Evolutionary conservation across 2,797 vertebrate species (phyloP), one percentile per base, ranked within the genome.

Genomic region (Diplodus puntazzo): DNA sequence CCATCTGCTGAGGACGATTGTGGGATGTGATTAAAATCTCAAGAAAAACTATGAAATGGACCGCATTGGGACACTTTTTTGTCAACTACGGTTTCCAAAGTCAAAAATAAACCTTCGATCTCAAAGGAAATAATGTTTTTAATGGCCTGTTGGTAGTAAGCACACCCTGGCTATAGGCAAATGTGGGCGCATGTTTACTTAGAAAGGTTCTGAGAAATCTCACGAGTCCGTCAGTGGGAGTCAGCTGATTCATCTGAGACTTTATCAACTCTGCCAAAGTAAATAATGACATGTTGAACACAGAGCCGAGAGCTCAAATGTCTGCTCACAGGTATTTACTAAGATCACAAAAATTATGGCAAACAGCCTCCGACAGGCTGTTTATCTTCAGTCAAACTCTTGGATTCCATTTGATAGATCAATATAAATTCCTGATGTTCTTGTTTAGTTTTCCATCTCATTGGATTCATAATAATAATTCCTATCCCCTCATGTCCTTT

Each of bases 191-290:
- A 23, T 59, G 14, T 75, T 67, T 34, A 64, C 48, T 63, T 82
- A 6, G 77, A 69, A 67, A 77, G 57, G 39, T 48, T 48, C 11
- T 61, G 58, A 75, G 72, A 69, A 74, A 75, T 71, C 55, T 67
- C 50, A 49, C 63, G 45, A 67, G 54, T 48, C 16, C 58, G 73
- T 79, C 62, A 72, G 73, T 68, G 66, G 77, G 84, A 82, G 69
- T 30, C 25, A 60, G 27, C 76, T 73, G 81, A 85, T 77, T 82
- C 70, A 81, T 64, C 50, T n/a, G 60, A 73, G 62, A 77, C 72
- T 72, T 84, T 16, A 58, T 43, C 18, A 75, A 72, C 66, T 68
- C 27, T 79, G 66, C 74, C 84, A 86, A 30, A 80, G 54, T 85
- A 85, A 88, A 84, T 81, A 79, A 52, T 69, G 34, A 79, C 50